A percentile compares a stretch with the other conserved stretches of the same genome.
These are phyloP conservation scores for Blera fallax DNA, from an alignment of 2,888 invertebrate genomes.

Conservation along the genomic window DNA sequence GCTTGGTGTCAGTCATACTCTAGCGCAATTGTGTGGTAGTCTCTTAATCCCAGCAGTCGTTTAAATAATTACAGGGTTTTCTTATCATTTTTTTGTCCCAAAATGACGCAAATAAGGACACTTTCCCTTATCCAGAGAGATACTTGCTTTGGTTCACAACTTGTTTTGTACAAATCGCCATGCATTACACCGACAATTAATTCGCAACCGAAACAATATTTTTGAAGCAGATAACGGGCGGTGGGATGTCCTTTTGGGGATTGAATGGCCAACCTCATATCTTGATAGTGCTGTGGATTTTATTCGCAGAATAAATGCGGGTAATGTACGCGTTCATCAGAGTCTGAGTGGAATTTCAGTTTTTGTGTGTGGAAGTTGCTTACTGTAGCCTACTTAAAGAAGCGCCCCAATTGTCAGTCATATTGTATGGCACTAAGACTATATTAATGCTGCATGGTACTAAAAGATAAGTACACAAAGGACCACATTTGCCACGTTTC, in stretches of 20 bases:
- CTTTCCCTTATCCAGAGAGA: neutral
- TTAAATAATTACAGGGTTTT: neutral
- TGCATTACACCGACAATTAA: constrained; percentile 30
- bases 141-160: neutral
- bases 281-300: neutral
- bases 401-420: too few species aligned
- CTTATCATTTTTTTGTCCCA: constrained; percentile 7
- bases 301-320: neutral
- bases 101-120: neutral
- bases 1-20: neutral
- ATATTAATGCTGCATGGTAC: too few species aligned
- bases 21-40: neutral
- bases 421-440: too few species aligned
- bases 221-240: neutral
- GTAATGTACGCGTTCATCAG: neutral
- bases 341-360: too few species aligned
- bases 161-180: constrained; percentile 24
- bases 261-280: neutral
- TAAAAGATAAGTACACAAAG: too few species aligned
- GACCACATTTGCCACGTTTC: too few species aligned
- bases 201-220: neutral
- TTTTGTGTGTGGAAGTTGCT: too few species aligned
- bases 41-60: neutral
- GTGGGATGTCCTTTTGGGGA: neutral
- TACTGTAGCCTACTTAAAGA: too few species aligned